A percentile compares a stretch with the other conserved stretches of the same genome.
These are phyloP conservation scores for Semnopithecus entellus DNA, from an alignment of 2,113 vertebrate species.

Conservation along the genomic window DNA sequence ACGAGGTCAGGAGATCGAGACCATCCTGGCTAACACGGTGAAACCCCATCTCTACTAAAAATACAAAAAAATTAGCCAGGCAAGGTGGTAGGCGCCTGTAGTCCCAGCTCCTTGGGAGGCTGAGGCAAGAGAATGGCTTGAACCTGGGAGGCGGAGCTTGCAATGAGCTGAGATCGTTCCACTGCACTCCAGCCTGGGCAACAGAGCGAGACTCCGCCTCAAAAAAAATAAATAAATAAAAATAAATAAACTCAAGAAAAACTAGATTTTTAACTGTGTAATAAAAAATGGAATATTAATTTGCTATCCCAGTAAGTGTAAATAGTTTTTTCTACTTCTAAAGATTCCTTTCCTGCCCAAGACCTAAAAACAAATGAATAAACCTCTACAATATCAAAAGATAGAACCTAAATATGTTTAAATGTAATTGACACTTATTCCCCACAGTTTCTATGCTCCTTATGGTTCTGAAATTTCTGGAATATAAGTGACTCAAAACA, in stretches of 20 bases:
- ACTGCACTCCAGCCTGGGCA: too few relatives aligned
- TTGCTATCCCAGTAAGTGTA: background rate
- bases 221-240: too few relatives aligned
- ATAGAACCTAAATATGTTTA: background rate
- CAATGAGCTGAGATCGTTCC: too few relatives aligned
- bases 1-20: too few relatives aligned
- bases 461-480: background rate
- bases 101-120: too few relatives aligned
- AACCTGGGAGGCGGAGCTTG: too few relatives aligned
- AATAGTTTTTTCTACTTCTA: background rate
- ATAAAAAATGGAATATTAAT: constrained; percentile 19
- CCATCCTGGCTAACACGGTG: too few relatives aligned
- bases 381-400: constrained; percentile 1
- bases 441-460: background rate
- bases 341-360: background rate
- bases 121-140: too few relatives aligned
- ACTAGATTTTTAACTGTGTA: constrained; percentile 5
- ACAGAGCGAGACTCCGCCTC: too few relatives aligned
- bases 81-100: too few relatives aligned
- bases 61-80: too few relatives aligned
- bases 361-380: background rate
- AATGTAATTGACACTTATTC: background rate
- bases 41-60: too few relatives aligned
- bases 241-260: constrained; percentile 13
- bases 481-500: background rate